Percentiles rank a stretch among this genome's conserved stretches.
These are phyloP conservation scores for Mesocentrotus franciscanus DNA, from an alignment of 53 echinoderm and acorn worm species.

Conservation along the genomic window DNA sequence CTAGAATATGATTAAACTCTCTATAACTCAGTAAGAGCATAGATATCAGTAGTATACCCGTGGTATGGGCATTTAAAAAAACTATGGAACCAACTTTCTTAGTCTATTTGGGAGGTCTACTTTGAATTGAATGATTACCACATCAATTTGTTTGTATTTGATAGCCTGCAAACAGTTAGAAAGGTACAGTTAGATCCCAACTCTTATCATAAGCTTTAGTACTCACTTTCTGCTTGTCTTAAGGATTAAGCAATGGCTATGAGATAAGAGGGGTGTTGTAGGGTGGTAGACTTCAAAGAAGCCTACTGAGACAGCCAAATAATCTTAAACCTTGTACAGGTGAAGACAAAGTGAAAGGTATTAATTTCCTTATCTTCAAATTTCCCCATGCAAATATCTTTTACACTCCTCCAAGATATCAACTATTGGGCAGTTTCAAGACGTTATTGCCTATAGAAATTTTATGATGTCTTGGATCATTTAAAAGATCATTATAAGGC, in stretches of 20 bases:
- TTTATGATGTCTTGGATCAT: too few relatives aligned
- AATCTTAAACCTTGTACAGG: neutral
- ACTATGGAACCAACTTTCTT: neutral
- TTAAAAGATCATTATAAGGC: too few relatives aligned
- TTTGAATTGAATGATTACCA: neutral
- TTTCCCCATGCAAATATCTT: too few relatives aligned
- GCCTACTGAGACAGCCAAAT: neutral
- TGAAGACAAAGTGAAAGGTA: too few relatives aligned
- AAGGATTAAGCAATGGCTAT: neutral
- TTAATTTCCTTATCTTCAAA: too few relatives aligned
- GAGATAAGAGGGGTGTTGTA: neutral
- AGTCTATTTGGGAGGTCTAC: slow-evolving; percentile 8
- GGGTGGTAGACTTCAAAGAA: neutral
- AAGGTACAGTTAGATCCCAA: neutral
- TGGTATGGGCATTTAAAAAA: neutral
- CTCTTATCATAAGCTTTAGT: slow-evolving; percentile 6
- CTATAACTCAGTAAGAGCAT: neutral
- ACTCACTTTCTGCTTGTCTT: neutral
- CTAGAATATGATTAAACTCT: neutral
- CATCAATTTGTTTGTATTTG: slow-evolving; percentile 23
- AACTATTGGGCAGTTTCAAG: neutral
- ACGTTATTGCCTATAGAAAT: too few relatives aligned
- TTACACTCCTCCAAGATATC: neutral
- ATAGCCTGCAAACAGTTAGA: neutral
- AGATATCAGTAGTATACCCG: too few relatives aligned